Base-by-base conservation (phyloP, 2,888 invertebrate species). In the Nymphalis c-album region DNA sequence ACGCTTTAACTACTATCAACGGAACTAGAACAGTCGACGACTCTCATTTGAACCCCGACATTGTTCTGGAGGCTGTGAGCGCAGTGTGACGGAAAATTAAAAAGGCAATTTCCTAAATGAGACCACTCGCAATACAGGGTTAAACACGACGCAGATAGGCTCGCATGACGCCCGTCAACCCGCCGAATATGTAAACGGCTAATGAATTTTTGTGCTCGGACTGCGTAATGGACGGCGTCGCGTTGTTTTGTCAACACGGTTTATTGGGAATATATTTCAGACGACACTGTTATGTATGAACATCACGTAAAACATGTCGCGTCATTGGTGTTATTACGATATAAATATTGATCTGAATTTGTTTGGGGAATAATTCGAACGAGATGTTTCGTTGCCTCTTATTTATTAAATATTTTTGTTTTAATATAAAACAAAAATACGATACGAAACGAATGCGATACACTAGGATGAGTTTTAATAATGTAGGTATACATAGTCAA, bases 51-150 rank as follows among this genome's bases (percentile, higher is more conserved):
- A 74, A 75, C 71, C 68, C 60, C 65, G 66, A 70, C 70, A 75
- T 76, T 74, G 75, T 75, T 72, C 74, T 59, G 66, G 60, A 64
- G 64, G 65, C 70, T 67, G 67, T 51, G 69, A 78, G 77, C 75
- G 76, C 83, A 79, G 76, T 78, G 81, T 84, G 77, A 84, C 83
- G 83, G 87, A 85, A 87, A 88, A 88, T 90, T 90, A 88, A 88
- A 88, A 88, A 84, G 85, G 85, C 84, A 83, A 89, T 88, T 86
- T 85, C 82, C 83, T 79, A 88, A 88, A 88, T 88, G 85, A 86
- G 80, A 77, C 80, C 78, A 74, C 80, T 78, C 77, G 77, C 76
- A 76, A 75, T 76, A 76, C 76, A 78, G 81, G 82, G 81, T 80
- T 82, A 74, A 77, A 75, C 77, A 69, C 68, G 74, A 76, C 70